Base-by-base conservation (phyloP, 35 echinoderm and acorn worm species). In the Heliocidaris tuberculata region DNA sequence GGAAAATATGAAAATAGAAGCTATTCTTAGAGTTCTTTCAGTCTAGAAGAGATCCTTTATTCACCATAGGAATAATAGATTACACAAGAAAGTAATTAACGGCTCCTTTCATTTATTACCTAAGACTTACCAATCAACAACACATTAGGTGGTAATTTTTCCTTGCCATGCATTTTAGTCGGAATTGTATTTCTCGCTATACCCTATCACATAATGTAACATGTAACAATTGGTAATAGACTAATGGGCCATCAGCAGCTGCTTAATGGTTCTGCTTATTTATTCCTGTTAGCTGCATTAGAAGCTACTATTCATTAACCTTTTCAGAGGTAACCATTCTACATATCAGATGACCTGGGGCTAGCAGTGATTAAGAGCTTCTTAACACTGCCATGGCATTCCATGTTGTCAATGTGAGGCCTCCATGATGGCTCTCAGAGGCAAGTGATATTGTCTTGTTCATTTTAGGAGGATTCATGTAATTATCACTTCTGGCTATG, bases 231-330 rank as follows among this genome's bases (percentile, higher is more conserved):
- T 3, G 65, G 4, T 78, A 78, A 78, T 78, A 78, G 65, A 78
- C 65, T 78, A 78, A 78, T 78, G 65, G 65, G 65, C 65, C 65
- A 30, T 89, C 87, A 89, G 87, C 87, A 48, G 16, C 87, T 89
- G 87, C 32, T 32, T 89, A 89, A 89, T 89, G 47, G 47, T 48
- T n/a, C 29, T 32, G 87, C 87, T 89, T 89, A 47, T 89, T 89
- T 89, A 89, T 89, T 89, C 87, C 87, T 6, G 87, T 89, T 89
- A 48, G 87, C 31, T 48, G 32, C 87, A 89, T 89, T 89, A 89
- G 31, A 32, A 48, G 31, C 47, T 89, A 42, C 29, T 3, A 32
- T 30, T 89, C 31, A 89, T 89, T 89, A 89, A 89, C 87, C 87
- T 89, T 89, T 89, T 89, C 32, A 32, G 31, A 47, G 24, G 87